These are phyloP conservation scores for Syngnathoides biaculeatus DNA, from an alignment of 2,113 vertebrate genomes.

Conservation along the genomic window DNA sequence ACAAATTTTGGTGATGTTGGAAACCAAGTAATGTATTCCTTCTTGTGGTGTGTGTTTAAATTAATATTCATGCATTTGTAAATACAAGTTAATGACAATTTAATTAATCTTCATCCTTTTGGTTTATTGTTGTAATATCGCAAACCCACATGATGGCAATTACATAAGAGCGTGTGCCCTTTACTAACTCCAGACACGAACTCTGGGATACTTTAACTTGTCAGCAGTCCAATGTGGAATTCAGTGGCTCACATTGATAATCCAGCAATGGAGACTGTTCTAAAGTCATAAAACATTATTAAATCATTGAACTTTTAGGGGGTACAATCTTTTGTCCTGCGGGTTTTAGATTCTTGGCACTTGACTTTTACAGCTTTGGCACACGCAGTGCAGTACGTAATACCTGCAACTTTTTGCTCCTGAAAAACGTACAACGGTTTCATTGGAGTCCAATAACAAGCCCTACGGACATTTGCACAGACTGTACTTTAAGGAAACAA, in stretches of 20 bases:
- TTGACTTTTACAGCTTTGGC: not conserved
- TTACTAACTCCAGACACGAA: not conserved
- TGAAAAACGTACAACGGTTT: not conserved
- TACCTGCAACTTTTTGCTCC: not conserved
- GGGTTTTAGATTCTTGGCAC: slow-evolving; percentile 1
- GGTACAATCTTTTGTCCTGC: not conserved
- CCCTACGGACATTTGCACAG: not conserved
- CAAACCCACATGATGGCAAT: not conserved
- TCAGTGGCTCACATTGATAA: not conserved
- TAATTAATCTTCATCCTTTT: not conserved
- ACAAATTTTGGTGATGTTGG: not conserved
- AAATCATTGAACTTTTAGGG: slow-evolving; percentile 6
- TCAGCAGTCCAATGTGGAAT: not conserved
- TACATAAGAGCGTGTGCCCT: not conserved
- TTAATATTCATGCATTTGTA: not conserved
- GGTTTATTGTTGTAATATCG: slow-evolving; percentile 2
- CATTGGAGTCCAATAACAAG: not conserved
- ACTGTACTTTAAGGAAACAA: not conserved
- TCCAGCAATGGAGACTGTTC: too few species aligned
- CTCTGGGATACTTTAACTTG: slow-evolving; percentile 9
- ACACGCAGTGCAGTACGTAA: not conserved
- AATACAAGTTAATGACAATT: not conserved
- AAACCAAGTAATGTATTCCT: not conserved
- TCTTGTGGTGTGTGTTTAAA: not conserved
- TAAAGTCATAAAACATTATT: not conserved